A percentile compares a stretch with the other conserved stretches of the same genome.
phyloP scores from a whole-genome alignment of 2,888 invertebrate genomes.

The Dynastes hyllus region DNA sequence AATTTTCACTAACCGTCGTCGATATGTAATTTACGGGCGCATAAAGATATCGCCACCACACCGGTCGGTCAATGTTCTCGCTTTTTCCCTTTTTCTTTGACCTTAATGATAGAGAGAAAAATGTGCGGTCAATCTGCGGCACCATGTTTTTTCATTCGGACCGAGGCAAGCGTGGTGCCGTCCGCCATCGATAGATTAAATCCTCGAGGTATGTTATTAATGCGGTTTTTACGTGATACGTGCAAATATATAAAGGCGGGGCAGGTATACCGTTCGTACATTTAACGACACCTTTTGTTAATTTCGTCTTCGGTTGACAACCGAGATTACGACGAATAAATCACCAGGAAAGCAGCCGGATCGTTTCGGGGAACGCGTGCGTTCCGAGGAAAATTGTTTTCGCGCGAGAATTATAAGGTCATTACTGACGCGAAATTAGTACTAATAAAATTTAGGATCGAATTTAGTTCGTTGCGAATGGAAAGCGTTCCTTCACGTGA shows the following conservation, averaged over 20 bases:
- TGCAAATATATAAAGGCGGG: conserved; percentile 6
- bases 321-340: conserved; percentile 5
- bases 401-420: conserved; percentile 22
- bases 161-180: not conserved
- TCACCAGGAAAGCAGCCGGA: conserved; percentile 11
- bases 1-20: conserved; percentile 55
- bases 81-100: not conserved
- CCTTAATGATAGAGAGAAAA: conserved; percentile 25
- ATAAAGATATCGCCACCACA: conserved; percentile 52
- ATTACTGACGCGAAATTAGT: conserved; percentile 9
- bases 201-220: conserved; percentile 13
- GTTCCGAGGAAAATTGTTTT: not conserved
- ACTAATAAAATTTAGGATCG: conserved; percentile 7
- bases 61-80: conserved; percentile 1
- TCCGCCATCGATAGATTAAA: conserved; percentile 6
- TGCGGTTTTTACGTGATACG: conserved; percentile 25
- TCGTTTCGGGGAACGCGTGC: not conserved
- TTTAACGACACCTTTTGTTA: conserved; percentile 23
- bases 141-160: conserved; percentile 1
- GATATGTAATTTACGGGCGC: conserved; percentile 54
- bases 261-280: not conserved
- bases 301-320: conserved; percentile 7
- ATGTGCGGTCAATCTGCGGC: conserved; percentile 18
- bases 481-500: not conserved
- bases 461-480: not conserved